Base-by-base conservation (phyloP, 2,113 vertebrate genomes). In the Phrynosoma blainvillii region DNA sequence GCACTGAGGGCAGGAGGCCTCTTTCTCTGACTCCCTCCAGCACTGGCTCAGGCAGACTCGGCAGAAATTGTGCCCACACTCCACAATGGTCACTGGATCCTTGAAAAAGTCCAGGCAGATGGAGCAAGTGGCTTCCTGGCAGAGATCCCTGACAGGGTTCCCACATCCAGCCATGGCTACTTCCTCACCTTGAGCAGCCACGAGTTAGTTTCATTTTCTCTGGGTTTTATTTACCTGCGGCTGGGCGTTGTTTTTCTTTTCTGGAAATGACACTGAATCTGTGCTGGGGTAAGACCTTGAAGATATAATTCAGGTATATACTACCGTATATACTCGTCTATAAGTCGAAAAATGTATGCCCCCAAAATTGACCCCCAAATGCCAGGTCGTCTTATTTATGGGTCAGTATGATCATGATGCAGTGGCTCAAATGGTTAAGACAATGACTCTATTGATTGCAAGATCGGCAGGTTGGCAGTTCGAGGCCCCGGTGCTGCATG, bases 31-130 rank as follows among this genome's bases (percentile, higher is more conserved):
- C 3, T 12, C 5, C 40, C 20, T 52, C 32, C 70, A 82, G 70
- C 4, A n/a, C 6, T 1, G 1, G 70, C 2, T 10, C 54, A 82
- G 54, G 79, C 79, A 82, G 54, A 25, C 1, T 2, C 36, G 25
- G 86, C 86, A 87, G 70, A 82, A 81, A 27, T 75, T 87, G 79
- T 81, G 86, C 5, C 79, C 86, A 18, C 86, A 87, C 4, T 30
- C 59, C 13, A 59, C 9, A 7, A 79, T 20, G 30, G 36, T 82
- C 68, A 87, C 86, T 0, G 86, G 79, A 20, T 87, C 79, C 25
- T 21, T 32, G 54, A 82, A 87, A 25, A 0, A 42, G 5, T 87
- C 70, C 36, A 87, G 30, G n/a, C 86, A 87, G 70, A 87, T 65
- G 79, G 79, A 0, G 11, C 86, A 87, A 23, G 79, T 87, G 11